Conservation (phyloP, 2,797 vertebrate species). For the Diceros bicornis region DNA sequence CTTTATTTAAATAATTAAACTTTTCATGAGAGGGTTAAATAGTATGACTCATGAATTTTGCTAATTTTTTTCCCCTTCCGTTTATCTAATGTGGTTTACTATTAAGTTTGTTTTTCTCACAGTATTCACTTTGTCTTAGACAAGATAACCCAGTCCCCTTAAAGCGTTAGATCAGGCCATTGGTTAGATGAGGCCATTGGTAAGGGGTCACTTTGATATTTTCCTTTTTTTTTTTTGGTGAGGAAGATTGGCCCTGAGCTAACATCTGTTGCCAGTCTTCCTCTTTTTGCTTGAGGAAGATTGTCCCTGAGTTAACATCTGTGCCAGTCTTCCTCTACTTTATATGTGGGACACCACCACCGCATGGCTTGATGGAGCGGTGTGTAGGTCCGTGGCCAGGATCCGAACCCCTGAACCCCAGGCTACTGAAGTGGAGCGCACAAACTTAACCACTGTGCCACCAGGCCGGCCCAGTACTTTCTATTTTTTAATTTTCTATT, state of each 20-base stretch:
- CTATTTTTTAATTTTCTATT: background rate
- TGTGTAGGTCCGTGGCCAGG: no score
- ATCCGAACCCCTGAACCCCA: no score
- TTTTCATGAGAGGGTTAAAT: background rate
- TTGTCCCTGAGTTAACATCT: no score
- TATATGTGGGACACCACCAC: no score
- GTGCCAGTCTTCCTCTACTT: no score
- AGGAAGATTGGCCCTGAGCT: no score
- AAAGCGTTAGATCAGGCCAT: background rate
- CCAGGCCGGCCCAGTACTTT: background rate
- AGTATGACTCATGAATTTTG: background rate
- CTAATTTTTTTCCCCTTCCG: background rate
- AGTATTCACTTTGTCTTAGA: constrained; percentile 3
- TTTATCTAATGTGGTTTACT: background rate
- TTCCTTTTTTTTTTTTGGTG: background rate
- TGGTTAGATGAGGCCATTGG: background rate
- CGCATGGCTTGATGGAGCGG: no score
- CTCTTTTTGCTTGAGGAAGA: no score
- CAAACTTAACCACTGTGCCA: no score
- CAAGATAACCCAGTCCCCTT: background rate
- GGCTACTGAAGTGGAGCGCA: no score
- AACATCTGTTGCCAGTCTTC: no score
- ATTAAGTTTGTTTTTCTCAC: background rate
- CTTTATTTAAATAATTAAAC: background rate
- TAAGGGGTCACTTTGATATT: background rate